These are phyloP conservation scores for Lophius piscatorius DNA, from an alignment of 2,113 vertebrate species.

Conservation along the genomic window DNA sequence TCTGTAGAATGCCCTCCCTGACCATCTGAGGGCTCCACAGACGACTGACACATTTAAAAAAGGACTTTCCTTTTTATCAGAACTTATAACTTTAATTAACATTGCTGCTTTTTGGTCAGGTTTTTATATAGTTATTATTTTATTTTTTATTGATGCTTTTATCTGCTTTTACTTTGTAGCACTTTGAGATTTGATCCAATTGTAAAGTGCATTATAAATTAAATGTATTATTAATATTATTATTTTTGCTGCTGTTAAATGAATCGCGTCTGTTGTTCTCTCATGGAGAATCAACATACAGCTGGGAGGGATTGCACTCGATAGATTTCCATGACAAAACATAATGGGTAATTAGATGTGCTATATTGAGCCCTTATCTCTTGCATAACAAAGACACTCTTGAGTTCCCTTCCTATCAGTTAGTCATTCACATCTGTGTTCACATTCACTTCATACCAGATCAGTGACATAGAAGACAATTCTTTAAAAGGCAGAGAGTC, in stretches of 20 bases:
- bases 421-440: constrained; percentile 24
- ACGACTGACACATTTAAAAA: too few relatives aligned
- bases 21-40: too few relatives aligned
- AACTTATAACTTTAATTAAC: too few relatives aligned
- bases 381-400: constrained; percentile 14
- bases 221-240: too few relatives aligned
- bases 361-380: constrained; percentile 13
- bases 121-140: too few relatives aligned
- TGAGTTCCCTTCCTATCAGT: not conserved
- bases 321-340: not conserved
- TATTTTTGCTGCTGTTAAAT: not conserved
- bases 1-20: too few relatives aligned
- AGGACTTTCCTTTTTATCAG: too few relatives aligned
- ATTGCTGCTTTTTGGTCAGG: too few relatives aligned
- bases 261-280: not conserved
- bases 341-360: constrained; percentile 3
- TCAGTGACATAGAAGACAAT: constrained; percentile 27
- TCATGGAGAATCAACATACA: not conserved
- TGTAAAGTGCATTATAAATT: too few relatives aligned
- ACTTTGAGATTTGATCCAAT: too few relatives aligned
- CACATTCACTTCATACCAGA: constrained; percentile 61
- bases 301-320: not conserved
- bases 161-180: too few relatives aligned
- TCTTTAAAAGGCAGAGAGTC: constrained; percentile 19
- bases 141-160: too few relatives aligned